A percentile compares a stretch with the other conserved stretches of the same genome.
These are phyloP conservation scores for Chloebia gouldiae DNA, from an alignment of 2,113 vertebrate species.

Conservation along the genomic window DNA sequence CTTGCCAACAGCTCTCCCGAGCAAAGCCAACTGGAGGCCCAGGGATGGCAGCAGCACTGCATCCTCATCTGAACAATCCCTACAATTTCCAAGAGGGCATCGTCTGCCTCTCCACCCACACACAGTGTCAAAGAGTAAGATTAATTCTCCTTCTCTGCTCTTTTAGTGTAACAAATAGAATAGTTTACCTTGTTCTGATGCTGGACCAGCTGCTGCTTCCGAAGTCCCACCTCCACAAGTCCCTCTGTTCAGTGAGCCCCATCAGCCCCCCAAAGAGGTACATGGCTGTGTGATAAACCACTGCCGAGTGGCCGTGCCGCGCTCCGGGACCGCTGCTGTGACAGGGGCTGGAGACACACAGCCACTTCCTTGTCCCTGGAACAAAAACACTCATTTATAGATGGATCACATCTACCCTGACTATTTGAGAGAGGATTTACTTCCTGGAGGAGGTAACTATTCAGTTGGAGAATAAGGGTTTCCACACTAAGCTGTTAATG, in stretches of 20 bases:
- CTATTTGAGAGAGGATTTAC: not conserved
- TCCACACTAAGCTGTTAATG: not conserved
- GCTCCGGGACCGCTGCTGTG: conserved; percentile 73
- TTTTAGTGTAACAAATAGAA: not conserved
- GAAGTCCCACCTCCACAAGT: conserved; percentile 85
- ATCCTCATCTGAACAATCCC: not conserved
- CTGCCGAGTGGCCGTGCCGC: conserved; percentile 81
- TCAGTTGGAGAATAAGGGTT: not conserved
- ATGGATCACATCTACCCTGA: not conserved
- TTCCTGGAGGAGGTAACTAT: not conserved
- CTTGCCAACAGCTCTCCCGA: not conserved
- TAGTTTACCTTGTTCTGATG: conserved; percentile 78
- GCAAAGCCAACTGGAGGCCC: not conserved
- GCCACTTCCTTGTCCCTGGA: conserved; percentile 79
- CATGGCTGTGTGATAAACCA: conserved; percentile 75
- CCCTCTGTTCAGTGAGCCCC: conserved; percentile 82
- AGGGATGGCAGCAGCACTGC: not conserved
- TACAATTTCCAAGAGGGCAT: not conserved
- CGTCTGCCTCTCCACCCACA: not conserved
- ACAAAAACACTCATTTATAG: not conserved
- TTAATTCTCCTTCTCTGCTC: not conserved
- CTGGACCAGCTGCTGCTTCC: conserved; percentile 73
- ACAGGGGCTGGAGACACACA: conserved; percentile 37
- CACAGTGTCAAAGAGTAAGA: not conserved
- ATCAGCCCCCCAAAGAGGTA: conserved; percentile 84